A percentile compares a stretch with the other conserved stretches of the same genome.
Conservation (phyloP, 2,113 vertebrate genomes). For the Enhydra lutris region DNA sequence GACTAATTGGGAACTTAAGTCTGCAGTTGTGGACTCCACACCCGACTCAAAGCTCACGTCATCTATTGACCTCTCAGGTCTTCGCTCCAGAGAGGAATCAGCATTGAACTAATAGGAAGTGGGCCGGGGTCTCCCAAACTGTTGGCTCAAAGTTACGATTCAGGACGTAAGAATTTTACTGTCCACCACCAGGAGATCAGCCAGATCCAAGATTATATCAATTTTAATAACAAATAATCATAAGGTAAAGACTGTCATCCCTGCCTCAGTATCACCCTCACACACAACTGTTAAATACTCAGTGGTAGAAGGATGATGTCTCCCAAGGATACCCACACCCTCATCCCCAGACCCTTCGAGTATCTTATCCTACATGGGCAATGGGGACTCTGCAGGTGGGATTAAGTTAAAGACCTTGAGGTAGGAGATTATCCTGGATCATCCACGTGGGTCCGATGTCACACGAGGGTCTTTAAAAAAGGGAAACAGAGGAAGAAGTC, state of each 20-base stretch:
- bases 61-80: fast-evolving
- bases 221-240: background rate
- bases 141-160: background rate
- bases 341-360: fast-evolving
- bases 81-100: fast-evolving
- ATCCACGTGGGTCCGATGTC: fast-evolving
- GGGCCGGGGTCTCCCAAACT: fast-evolving
- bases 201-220: fast-evolving
- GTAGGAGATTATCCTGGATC: fast-evolving
- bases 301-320: fast-evolving
- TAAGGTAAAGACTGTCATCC: background rate
- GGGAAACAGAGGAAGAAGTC: background rate
- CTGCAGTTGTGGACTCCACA: fast-evolving
- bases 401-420: too few species aligned
- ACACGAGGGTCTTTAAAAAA: background rate
- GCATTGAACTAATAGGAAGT: fast-evolving
- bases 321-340: fast-evolving
- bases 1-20: background rate
- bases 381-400: background rate
- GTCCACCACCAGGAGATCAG: background rate
- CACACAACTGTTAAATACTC: fast-evolving
- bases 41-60: background rate
- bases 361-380: fast-evolving
- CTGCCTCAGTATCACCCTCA: fast-evolving
- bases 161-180: background rate